Evolutionary conservation across 2,113 vertebrate species (phyloP), one percentile per base, ranked within the genome.

Genomic region (Apteryx mantelli): DNA sequence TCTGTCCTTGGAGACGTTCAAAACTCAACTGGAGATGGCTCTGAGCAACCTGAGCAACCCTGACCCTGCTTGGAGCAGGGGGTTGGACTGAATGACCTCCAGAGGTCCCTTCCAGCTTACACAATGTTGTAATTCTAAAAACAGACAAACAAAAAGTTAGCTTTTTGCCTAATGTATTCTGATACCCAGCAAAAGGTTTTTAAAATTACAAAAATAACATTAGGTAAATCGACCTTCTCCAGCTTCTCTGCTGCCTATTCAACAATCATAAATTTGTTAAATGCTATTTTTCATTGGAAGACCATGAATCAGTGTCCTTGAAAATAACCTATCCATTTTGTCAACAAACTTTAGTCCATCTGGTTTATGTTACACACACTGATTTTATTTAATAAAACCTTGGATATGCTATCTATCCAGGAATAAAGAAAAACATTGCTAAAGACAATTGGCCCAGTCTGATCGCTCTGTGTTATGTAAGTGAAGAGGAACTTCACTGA

Each of bases 381-480:
- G 50, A 15, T 46, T 93, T 87, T 86, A 95, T 96, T 89, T 69
- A 83, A 94, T 94, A 93, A 93, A 78, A 80, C 36, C 53, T 91
- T 91, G 71, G 82, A 55, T 53, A 86, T 46, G 85, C 34, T 92
- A 84, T 91, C 53, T 86, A 68, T 92, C 81, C 78, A 83, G 64
- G 44, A 86, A 81, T 14, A 95, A 80, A 92, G 66, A 32, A 85
- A 89, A 95, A 55, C 84, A 74, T 80, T 79, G 80, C 66, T 87
- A 14, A 85, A 95, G 91, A 94, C 81, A 94, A 48, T 36, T 73
- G 86, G 42, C 44, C 56, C 56, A 21, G 28, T 18, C 89, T 69
- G 64, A 89, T 95, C 64, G 68, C 60, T 75, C 88, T 91, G 9
- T 65, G 25, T 75, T 70, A 22, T 80, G 44, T 42, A 75, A 89